Evolutionary conservation across 2,797 vertebrate genomes (phyloP).

Genomic region (Coreius guichenoti): DNA sequence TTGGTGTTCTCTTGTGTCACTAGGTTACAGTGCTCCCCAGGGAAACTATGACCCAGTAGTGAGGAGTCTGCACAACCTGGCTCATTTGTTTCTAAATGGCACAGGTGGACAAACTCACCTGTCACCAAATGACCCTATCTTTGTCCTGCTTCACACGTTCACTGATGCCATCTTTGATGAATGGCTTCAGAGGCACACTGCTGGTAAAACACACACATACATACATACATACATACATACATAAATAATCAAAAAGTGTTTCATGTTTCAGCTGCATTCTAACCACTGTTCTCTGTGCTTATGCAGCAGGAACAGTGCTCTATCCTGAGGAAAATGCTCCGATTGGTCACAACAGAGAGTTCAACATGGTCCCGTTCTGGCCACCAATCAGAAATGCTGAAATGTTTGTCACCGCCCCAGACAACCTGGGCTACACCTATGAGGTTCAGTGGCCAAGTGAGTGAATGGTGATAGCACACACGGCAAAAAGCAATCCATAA

Average conservation of each 20-base stretch:
- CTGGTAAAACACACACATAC: constrained; percentile 75
- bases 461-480: constrained; percentile 49
- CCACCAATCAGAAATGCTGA: constrained; percentile 92
- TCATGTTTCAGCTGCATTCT: not conserved
- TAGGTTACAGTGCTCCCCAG: constrained; percentile 93
- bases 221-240: not conserved
- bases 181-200: constrained; percentile 88
- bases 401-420: constrained; percentile 91
- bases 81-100: constrained; percentile 96
- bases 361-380: constrained; percentile 99
- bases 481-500: not conserved
- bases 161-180: constrained; percentile 96
- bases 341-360: constrained; percentile 92
- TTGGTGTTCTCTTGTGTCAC: constrained; percentile 9
- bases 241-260: constrained; percentile 8
- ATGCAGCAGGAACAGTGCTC: constrained; percentile 82
- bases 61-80: constrained; percentile 94
- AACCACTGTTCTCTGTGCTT: constrained; percentile 13
- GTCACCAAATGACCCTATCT: constrained; percentile 96
- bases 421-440: constrained; percentile 91
- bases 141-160: constrained; percentile 93
- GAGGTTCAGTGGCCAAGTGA: constrained; percentile 94
- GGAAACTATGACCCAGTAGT: constrained; percentile 91
- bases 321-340: constrained; percentile 93
- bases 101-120: constrained; percentile 95